A percentile compares a stretch with the other conserved stretches of the same genome.
These are phyloP conservation scores for Amblyjoppa fuscipennis DNA, from an alignment of 2,888 invertebrate genomes.

Conservation along the genomic window DNA sequence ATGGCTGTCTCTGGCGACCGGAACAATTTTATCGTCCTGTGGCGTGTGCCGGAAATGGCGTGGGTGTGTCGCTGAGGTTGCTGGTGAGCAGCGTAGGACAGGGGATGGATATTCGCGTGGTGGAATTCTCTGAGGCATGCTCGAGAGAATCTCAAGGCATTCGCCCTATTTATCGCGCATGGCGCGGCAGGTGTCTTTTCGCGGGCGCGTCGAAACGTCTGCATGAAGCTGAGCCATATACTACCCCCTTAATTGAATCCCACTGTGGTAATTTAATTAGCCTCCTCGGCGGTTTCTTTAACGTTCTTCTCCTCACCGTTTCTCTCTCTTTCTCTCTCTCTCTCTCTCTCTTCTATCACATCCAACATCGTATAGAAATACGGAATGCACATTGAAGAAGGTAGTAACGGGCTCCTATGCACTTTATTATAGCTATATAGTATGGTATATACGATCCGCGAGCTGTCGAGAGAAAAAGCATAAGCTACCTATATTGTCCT, in stretches of 20 bases:
- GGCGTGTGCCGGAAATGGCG: slow-evolving; percentile 16
- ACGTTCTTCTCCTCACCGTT: slow-evolving; percentile 42
- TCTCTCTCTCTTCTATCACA: not conserved
- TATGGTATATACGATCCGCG: not conserved
- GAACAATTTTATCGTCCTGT: slow-evolving; percentile 5
- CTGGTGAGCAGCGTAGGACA: slow-evolving; percentile 3
- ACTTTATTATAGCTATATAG: not conserved
- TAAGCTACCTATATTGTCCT: not conserved
- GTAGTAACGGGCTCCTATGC: not conserved
- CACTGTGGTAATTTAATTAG: slow-evolving; percentile 69
- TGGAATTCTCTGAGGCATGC: slow-evolving; percentile 16
- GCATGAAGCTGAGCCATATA: not conserved
- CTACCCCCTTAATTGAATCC: slow-evolving; percentile 68
- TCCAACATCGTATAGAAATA: not conserved
- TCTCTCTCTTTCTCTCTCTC: slow-evolving; percentile 10
- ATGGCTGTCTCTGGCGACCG: not conserved
- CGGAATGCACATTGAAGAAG: slow-evolving; percentile 1
- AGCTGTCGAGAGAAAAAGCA: slow-evolving; percentile 15
- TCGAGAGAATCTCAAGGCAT: slow-evolving; percentile 6
- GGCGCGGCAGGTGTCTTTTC: slow-evolving; percentile 57
- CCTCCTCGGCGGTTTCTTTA: slow-evolving; percentile 65
- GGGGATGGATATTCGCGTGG: not conserved
- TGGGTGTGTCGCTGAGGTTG: not conserved
- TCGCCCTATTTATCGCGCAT: slow-evolving; percentile 21
- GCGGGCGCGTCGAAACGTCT: slow-evolving; percentile 23